Evolutionary conservation across 2,888 invertebrate species (phyloP), one percentile per base, ranked within the genome.

Genomic region (Pilophorus perplexus): DNA sequence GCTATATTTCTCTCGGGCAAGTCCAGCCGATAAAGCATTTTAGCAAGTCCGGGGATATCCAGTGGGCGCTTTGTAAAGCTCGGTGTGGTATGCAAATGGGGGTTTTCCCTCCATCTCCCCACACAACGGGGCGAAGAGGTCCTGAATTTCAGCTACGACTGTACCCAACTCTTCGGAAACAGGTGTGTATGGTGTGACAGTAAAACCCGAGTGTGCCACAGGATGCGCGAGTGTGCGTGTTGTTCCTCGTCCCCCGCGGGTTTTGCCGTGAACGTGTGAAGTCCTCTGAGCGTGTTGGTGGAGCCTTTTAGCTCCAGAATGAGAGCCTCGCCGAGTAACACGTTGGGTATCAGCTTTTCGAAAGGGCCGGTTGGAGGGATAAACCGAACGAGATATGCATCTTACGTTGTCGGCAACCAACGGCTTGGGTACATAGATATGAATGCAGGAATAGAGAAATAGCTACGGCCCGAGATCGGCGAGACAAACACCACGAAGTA

Each of bases 381-480:
- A 59, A 59, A 59, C 59, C 42, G 25, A 22, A 33, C 28, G 42
- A 59, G 59, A 59, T 59, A 59, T 25, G 59, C 40, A 59, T 59
- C 59, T 59, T 42, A 59, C 59, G 42, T 59, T 59, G 59, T 59
- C 59, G 59, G 59, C 59, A 59, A 40, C 59, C 59, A n/a, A n/a
- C n/a, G n/a, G n/a, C n/a, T n/a, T n/a, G n/a, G n/a, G n/a, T n/a
- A n/a, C n/a, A n/a, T n/a, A n/a, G n/a, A n/a, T n/a, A n/a, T n/a
- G n/a, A n/a, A n/a, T n/a, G n/a, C n/a, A n/a, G n/a, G n/a, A n/a
- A n/a, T n/a, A n/a, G n/a, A n/a, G n/a, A n/a, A n/a, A n/a, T n/a
- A n/a, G n/a, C n/a, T n/a, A n/a, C n/a, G n/a, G n/a, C n/a, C n/a
- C n/a, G n/a, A n/a, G n/a, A n/a, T n/a, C n/a, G n/a, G n/a, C n/a